phyloP scores from a whole-genome alignment of 2,113 vertebrate genomes.

The Propithecus coquereli region DNA sequence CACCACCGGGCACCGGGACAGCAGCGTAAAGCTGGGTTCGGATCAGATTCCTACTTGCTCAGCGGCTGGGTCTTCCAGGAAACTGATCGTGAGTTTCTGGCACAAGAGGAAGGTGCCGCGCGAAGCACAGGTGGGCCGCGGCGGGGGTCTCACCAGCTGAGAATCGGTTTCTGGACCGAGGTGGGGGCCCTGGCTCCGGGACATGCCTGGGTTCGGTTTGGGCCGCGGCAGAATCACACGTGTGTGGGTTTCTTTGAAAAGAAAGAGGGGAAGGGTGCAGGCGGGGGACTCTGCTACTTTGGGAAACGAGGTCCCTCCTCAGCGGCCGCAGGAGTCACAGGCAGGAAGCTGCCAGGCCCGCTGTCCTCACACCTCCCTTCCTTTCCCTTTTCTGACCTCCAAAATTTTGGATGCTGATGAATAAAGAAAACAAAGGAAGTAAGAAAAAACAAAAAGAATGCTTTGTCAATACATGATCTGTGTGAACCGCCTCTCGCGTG shows the following conservation, averaged over 20 bases:
- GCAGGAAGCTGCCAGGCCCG: background rate
- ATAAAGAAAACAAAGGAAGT: too few species aligned
- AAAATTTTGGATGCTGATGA: background rate
- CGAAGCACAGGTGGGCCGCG: background rate
- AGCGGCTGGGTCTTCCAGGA: background rate
- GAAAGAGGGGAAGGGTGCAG: background rate
- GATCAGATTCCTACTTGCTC: background rate
- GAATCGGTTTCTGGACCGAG: background rate
- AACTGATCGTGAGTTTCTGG: background rate
- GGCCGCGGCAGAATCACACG: fast-evolving
- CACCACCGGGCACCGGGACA: fast-evolving
- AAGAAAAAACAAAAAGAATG: background rate
- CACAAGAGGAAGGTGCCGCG: background rate
- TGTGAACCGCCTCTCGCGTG: background rate
- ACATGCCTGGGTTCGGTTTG: background rate
- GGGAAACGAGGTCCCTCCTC: too few species aligned
- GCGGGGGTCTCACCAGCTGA: fast-evolving
- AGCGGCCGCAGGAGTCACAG: fast-evolving
- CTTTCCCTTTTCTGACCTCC: background rate
- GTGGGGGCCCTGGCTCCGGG: too few species aligned
- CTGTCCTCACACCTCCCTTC: too few species aligned
- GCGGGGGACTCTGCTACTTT: fast-evolving
- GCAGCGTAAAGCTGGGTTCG: fast-evolving
- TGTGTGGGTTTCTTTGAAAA: background rate
- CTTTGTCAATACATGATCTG: too few species aligned